Base-by-base conservation (phyloP, 2,888 invertebrate genomes). In the Furcula furcula region DNA sequence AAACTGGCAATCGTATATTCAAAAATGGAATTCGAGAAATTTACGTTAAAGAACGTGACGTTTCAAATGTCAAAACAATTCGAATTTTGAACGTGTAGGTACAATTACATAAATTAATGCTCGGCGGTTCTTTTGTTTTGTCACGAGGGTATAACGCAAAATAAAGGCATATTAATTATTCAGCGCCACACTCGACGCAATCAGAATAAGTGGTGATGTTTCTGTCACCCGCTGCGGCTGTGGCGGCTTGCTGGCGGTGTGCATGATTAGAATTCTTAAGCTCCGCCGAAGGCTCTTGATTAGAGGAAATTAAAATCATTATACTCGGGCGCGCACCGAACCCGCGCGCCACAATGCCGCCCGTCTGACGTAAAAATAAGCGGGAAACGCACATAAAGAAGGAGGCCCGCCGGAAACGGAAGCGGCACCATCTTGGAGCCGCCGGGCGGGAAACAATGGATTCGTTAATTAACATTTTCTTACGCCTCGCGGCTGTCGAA, bases 381-480 rank as follows among this genome's bases (percentile, higher is more conserved):
- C 66, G 83, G 81, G 85, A 83, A 83, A 78, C 82, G 82, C 78
- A 83, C 85, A 85, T 86, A 87, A 87, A 87, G 88, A 87, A 82
- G 74, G 70, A 78, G 81, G 76, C 80, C 59, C 78, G 76, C 71
- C 85, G 87, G 87, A 86, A 84, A 77, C 87, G 88, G 88, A 88
- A 86, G 83, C 86, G 86, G 84, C 87, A 89, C 88, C 89, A 85
- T 87, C 88, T 89, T 89, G 89, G 86, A 80, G 85, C 89, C 90
- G 89, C 86, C 90, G 89, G 89, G 89, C 89, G 88, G 85, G 89
- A 91, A 92, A 93, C 92, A 93, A 93, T 93, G 90, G 92, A 89
- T 90, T 91, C 91, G 92, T 93, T 93, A 93, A 93, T 93, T 93
- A 93, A 92, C 92, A 92, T 92, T 92, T 92, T 92, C 92, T 92